Conservation (phyloP, 2,113 vertebrate genomes). For the Cnemophilus loriae region DNA sequence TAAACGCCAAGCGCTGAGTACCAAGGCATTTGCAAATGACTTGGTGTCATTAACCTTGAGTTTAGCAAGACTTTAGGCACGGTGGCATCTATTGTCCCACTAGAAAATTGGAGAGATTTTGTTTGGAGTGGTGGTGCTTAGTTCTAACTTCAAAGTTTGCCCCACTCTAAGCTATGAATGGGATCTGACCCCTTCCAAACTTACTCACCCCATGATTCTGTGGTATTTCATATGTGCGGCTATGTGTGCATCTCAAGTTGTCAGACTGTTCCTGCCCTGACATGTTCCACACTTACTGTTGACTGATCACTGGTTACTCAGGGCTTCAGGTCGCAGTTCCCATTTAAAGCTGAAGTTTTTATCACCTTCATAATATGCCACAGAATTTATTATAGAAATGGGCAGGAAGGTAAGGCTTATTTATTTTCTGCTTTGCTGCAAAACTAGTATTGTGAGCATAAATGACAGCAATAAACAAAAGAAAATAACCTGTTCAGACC, state of each 20-base stretch:
- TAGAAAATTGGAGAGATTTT: background rate
- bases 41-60: background rate
- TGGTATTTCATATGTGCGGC: background rate
- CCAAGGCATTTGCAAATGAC: background rate
- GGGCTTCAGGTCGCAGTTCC: background rate
- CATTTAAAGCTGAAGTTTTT: background rate
- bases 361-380: background rate
- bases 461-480: constrained; percentile 21
- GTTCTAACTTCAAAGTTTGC: background rate
- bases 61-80: background rate
- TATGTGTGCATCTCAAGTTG: background rate
- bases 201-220: background rate
- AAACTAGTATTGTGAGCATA: background rate
- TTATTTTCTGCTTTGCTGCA: background rate
- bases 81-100: too few species aligned
- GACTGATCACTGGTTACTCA: background rate
- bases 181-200: background rate
- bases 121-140: background rate
- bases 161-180: background rate
- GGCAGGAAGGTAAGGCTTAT: background rate
- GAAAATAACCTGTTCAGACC: background rate
- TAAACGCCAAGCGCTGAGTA: background rate
- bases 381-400: background rate
- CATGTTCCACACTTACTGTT: background rate
- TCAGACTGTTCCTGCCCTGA: background rate